phyloP scores from a whole-genome alignment of 23 tunicate genomes.

The Oikopleura dioica region DNA sequence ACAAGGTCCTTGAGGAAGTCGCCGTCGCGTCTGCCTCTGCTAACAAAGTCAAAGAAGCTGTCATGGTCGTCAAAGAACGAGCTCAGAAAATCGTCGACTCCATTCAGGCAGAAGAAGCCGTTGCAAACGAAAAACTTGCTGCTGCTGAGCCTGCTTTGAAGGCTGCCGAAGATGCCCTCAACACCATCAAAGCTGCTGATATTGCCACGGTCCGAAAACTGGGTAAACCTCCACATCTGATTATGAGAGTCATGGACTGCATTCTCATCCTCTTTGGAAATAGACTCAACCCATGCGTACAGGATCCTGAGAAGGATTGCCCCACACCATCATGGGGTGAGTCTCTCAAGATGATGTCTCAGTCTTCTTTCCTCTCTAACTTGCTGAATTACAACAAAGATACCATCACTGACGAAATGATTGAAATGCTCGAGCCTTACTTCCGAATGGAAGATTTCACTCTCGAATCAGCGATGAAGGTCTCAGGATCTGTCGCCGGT shows the following conservation, averaged over 20 bases:
- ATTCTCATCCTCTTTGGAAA: conserved; percentile 38
- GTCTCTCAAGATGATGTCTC: conserved; percentile 61
- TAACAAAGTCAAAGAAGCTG: conserved; percentile 75
- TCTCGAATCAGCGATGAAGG: conserved; percentile 56
- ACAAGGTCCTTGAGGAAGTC: conserved; percentile 77
- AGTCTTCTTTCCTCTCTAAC: conserved; percentile 45
- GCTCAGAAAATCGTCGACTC: conserved; percentile 86
- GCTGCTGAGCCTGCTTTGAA: conserved; percentile 86
- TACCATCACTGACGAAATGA: conserved; percentile 55
- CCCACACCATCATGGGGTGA: conserved; percentile 74
- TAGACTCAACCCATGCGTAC: conserved; percentile 33
- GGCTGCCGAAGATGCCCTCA: conserved; percentile 95
- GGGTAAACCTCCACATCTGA: conserved; percentile 96
- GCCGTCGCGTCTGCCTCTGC: conserved; percentile 82
- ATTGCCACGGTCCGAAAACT: conserved; percentile 99
- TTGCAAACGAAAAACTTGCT: conserved; percentile 55
- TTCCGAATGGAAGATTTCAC: conserved; percentile 53
- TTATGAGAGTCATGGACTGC: conserved; percentile 97
- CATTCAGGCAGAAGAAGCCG: conserved; percentile 51
- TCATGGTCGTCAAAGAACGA: conserved; percentile 64
- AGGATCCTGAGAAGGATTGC: conserved; percentile 59
- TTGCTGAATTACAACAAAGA: conserved; percentile 62
- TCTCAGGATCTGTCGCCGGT: conserved; percentile 88
- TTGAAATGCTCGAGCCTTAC: conserved; percentile 70
- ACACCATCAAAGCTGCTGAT: conserved; percentile 96